These are phyloP conservation scores for Sisyra nigra DNA, from an alignment of 2,888 invertebrate species.

Conservation along the genomic window DNA sequence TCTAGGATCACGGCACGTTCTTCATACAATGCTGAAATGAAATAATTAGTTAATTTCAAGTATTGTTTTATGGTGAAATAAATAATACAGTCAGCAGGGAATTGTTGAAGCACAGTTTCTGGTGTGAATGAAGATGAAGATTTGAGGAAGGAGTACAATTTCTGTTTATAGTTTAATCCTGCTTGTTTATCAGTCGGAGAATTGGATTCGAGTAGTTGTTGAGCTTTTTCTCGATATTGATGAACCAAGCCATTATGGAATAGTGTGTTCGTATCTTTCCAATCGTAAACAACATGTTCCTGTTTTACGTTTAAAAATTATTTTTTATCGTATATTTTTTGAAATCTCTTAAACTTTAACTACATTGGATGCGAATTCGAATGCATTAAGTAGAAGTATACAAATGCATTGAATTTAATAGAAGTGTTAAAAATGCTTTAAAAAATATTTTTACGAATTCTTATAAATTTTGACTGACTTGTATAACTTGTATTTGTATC, in stretches of 20 bases:
- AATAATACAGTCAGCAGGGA: slow-evolving; percentile 53
- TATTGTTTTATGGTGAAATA: neutral
- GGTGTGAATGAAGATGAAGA: slow-evolving; percentile 69
- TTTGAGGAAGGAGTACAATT: slow-evolving; percentile 64
- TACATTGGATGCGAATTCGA: no score
- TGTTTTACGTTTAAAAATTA: slow-evolving; percentile 15
- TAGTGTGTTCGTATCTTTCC: slow-evolving; percentile 70
- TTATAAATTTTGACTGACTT: no score
- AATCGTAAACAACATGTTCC: slow-evolving; percentile 83
- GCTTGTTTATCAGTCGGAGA: slow-evolving; percentile 29
- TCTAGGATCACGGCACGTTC: slow-evolving; percentile 92
- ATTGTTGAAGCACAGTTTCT: slow-evolving; percentile 71
- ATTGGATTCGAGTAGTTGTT: slow-evolving; percentile 20
- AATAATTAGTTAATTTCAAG: neutral
- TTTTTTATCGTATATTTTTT: no score
- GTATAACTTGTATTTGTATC: no score
- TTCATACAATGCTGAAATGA: slow-evolving; percentile 51
- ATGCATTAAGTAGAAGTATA: no score
- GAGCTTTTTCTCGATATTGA: slow-evolving; percentile 65
- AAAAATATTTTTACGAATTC: no score
- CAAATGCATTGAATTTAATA: no score
- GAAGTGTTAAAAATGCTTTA: no score
- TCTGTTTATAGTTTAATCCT: slow-evolving; percentile 36
- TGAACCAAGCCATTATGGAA: slow-evolving; percentile 86
- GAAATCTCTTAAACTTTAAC: no score